Conservation (phyloP, 2,888 invertebrate genomes). For the Hedya salicella region DNA sequence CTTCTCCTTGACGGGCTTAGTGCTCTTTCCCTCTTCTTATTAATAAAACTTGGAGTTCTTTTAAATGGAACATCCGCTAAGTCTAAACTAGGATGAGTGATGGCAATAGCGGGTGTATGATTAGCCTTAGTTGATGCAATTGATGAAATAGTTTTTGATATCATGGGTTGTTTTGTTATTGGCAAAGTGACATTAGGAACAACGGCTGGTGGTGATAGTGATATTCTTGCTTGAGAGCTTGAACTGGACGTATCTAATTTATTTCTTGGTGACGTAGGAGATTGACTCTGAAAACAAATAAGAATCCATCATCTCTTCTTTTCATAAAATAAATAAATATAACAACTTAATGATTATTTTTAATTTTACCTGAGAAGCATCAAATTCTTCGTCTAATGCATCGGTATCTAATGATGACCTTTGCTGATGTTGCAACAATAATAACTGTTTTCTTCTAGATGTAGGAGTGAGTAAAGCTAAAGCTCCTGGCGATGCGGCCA, state of each 20-base stretch:
- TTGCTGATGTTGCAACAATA: constrained; percentile 93
- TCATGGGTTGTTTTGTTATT: constrained; percentile 79
- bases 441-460: constrained; percentile 90
- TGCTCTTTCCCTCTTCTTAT: constrained; percentile 81
- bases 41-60: constrained; percentile 80
- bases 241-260: constrained; percentile 77
- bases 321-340: not conserved
- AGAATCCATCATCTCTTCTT: not conserved
- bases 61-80: constrained; percentile 79
- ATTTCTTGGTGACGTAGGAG: constrained; percentile 82
- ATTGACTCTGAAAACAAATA: constrained; percentile 72
- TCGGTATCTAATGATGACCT: constrained; percentile 94
- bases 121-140: constrained; percentile 65
- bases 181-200: constrained; percentile 75
- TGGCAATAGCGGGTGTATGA: constrained; percentile 84
- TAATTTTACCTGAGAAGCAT: constrained; percentile 83
- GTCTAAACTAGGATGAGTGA: constrained; percentile 83
- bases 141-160: constrained; percentile 68
- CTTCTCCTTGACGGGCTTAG: constrained; percentile 80
- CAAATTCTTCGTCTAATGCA: constrained; percentile 89
- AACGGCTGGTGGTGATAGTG: constrained; percentile 78
- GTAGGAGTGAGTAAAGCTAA: constrained; percentile 90
- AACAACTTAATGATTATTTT: not conserved
- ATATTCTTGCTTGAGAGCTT: constrained; percentile 69
- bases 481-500: constrained; percentile 83